phyloP scores from a whole-genome alignment of 2,113 vertebrate species.

The Gopherus evgoodei region DNA sequence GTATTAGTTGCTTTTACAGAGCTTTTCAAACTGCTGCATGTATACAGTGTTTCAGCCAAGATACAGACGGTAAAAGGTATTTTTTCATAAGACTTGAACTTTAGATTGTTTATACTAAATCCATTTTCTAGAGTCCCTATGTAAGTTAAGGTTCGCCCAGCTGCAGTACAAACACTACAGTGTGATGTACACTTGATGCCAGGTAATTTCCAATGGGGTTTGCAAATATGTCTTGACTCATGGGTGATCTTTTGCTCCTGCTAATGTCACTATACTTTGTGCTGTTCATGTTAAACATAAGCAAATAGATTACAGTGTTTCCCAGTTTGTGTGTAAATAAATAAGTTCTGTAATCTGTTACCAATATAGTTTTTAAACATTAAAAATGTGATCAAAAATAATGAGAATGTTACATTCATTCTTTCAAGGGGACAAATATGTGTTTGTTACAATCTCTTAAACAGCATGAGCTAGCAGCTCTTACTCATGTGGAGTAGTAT shows the following conservation, averaged over 20 bases:
- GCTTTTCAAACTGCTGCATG: slow-evolving; percentile 60
- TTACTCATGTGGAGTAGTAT: not conserved
- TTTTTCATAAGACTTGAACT: slow-evolving; percentile 70
- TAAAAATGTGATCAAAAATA: slow-evolving; percentile 74
- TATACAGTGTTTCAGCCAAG: slow-evolving; percentile 55
- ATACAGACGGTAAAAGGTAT: slow-evolving; percentile 57
- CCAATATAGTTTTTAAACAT: slow-evolving; percentile 79
- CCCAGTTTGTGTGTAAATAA: slow-evolving; percentile 76
- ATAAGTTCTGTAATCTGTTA: slow-evolving; percentile 72
- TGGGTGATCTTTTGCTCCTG: slow-evolving; percentile 55
- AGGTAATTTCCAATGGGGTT: slow-evolving; percentile 64
- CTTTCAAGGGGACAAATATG: not conserved
- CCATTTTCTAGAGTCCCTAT: slow-evolving; percentile 45
- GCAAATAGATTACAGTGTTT: slow-evolving; percentile 58
- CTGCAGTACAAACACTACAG: slow-evolving; percentile 41
- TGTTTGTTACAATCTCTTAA: not conserved
- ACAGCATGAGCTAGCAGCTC: not conserved
- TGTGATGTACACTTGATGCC: slow-evolving; percentile 53
- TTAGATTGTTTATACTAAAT: slow-evolving; percentile 60
- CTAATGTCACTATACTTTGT: slow-evolving; percentile 66
- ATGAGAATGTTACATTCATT: slow-evolving; percentile 25
- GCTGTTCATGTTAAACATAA: slow-evolving; percentile 71
- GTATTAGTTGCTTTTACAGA: slow-evolving; percentile 34
- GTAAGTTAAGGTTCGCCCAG: slow-evolving; percentile 64
- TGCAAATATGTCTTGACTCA: slow-evolving; percentile 70